Evolutionary conservation across 2,888 invertebrate genomes (phyloP).

Genomic region (Drosophila nr. fundita): DNA sequence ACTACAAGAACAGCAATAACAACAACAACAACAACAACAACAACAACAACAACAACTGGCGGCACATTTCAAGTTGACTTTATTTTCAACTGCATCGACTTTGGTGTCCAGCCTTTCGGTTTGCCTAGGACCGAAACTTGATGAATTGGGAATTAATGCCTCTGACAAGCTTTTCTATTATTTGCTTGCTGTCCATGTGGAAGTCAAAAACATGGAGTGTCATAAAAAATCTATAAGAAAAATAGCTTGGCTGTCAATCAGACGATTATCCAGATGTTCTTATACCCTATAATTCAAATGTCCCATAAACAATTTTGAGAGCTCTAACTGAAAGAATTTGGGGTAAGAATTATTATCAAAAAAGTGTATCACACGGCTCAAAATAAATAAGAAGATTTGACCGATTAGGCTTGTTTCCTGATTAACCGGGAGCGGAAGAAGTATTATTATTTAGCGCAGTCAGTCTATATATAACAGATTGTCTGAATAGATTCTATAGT

Average conservation of each 20-base stretch:
- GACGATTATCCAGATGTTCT: constrained; percentile 1
- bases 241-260: constrained; percentile 41
- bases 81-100: constrained; percentile 69
- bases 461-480: neutral
- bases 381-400: neutral
- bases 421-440: no score
- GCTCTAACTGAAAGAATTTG: neutral
- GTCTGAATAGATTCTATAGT: neutral
- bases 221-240: constrained; percentile 43
- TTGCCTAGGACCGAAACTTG: constrained; percentile 81
- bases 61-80: constrained; percentile 81
- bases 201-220: constrained; percentile 35
- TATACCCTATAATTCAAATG: constrained; percentile 1
- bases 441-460: no score
- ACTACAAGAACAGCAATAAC: constrained; percentile 17
- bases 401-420: neutral
- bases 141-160: constrained; percentile 85
- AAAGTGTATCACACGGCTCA: neutral
- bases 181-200: constrained; percentile 37
- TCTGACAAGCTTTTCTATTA: constrained; percentile 80
- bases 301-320: neutral
- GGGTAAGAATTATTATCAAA: neutral
- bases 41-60: constrained; percentile 50
- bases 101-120: constrained; percentile 36
- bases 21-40: constrained; percentile 23